Percentiles rank a stretch among this genome's conserved stretches.
These are phyloP conservation scores for Aradophagus sp. DNA, from an alignment of 1,140 invertebrate species.

Conservation along the genomic window DNA sequence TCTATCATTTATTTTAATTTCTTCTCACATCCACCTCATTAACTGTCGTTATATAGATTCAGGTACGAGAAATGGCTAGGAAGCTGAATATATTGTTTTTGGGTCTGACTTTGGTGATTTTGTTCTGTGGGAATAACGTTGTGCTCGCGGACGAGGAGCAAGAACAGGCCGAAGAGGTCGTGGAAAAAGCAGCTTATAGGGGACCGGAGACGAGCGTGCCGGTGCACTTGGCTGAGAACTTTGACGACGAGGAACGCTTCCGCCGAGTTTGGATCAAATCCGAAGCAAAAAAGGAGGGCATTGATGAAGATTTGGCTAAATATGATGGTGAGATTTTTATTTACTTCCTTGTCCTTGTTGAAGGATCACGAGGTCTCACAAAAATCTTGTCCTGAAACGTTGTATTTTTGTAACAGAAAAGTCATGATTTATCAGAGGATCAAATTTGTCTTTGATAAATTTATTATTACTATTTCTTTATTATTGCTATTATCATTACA, in stretches of 20 bases:
- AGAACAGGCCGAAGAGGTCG: conserved; percentile 32
- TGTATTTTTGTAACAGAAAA: no score
- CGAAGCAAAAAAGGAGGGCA: conserved; percentile 94
- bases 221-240: conserved; percentile 90
- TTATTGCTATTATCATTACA: no score
- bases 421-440: no score
- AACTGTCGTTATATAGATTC: conserved; percentile 7
- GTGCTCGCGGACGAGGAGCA: conserved; percentile 15
- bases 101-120: conserved; percentile 6
- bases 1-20: no score
- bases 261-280: conserved; percentile 90
- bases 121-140: conserved; percentile 5
- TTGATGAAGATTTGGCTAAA: conserved; percentile 93
- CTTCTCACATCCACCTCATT: no score
- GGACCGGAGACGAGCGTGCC: conserved; percentile 77
- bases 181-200: conserved; percentile 68
- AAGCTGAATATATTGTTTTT: conserved; percentile 13
- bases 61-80: conserved; percentile 31
- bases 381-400: no score
- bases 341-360: no score
- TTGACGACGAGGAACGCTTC: conserved; percentile 86
- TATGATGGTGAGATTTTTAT: conserved; percentile 85
- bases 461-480: no score
- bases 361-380: no score
- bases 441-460: no score